Base-by-base conservation (phyloP, 2,888 invertebrate species). In the Sarcophaga subvicina region DNA sequence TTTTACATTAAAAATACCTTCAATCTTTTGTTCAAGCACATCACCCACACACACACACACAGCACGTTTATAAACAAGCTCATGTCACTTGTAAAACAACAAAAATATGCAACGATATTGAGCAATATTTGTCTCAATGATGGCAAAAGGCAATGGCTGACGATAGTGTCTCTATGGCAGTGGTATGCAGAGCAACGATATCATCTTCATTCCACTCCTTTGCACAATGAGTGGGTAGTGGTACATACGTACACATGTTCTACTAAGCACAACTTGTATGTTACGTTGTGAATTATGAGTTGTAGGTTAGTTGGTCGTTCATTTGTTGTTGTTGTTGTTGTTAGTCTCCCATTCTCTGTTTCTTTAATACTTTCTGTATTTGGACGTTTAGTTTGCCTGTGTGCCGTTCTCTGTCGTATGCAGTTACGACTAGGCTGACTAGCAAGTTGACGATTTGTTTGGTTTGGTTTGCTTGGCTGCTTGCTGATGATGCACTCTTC, bases 251-350 rank as follows among this genome's bases (percentile, higher is more conserved):
- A 27, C n/a, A 77, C 27, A 59, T 64, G 63, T 82, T 63, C 37
- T 54, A 37, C 49, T 54, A 37, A 37, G 45, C n/a, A 62, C 22
- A 37, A 72, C 25, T 60, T 71, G 70, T 64, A 70, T 60, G 66
- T 27, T 59, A 22, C 66, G 76, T 64, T 72, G 59, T 75, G 66
- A 86, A 78, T 78, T 87, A 83, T 87, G 81, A 80, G 62, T 62
- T 73, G 63, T 81, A 75, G 75, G 80, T 81, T 78, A 78, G 62
- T 82, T 70, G 60, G 54, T 67, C 70, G 70, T 60, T 76, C 14
- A 54, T 49, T 49, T 49, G 0, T 49, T 49, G 14, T 49, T 11
- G 11, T 49, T 49, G 5, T 54, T 17, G 22, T 22, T 22, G 1
- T 22, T 22, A 22, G 1, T 22, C 22, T 22, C 22, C 22, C 17